Evolutionary conservation across 2,113 vertebrate genomes (phyloP), one percentile per base, ranked within the genome.

Genomic region (Caranx ignobilis): DNA sequence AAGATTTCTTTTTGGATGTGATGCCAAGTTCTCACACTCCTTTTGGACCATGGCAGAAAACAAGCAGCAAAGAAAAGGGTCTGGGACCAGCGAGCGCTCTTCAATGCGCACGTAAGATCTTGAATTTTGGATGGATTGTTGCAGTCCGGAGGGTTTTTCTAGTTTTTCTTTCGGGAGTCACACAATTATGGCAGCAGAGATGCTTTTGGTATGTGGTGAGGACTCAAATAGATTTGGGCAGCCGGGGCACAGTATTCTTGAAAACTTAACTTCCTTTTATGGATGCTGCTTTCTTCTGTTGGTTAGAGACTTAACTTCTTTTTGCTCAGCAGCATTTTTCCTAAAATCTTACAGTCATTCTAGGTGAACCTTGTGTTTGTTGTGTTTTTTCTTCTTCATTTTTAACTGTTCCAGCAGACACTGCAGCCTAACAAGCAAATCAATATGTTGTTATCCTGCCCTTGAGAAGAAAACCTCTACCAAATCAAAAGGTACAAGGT

Each of bases 11-110:
- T 88, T 83, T 82, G 88, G 75, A 90, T 77, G 79, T 75, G 69
- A 89, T 93, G 90, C 91, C 89, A 89, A 92, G 89, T 88, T 93
- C 87, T 91, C 87, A 90, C 85, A 91, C 79, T 90, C 75, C 26
- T 85, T 84, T 39, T 71, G 88, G 83, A 91, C 88, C 83, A 94
- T 94, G 92, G 87, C 88, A 50, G 91, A 92, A 73, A 90, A 82
- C 83, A 91, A 87, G 85, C 87, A 87, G 83, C 86, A 77, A 4
- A 89, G 87, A 65, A 90, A 91, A 77, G 86, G 84, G 13, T 83
- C 89, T 63, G 85, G 84, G 37, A 67, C 74, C 39, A 1, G 84
- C 34, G 77, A 76, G 45, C 70, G 85, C 55, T 71, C 87, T 4
- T 66, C 88, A 11, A 69, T 75, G 56, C 90, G 89, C 63, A 61